These are phyloP conservation scores for Alca torda DNA, from an alignment of 2,797 vertebrate species.

Conservation along the genomic window DNA sequence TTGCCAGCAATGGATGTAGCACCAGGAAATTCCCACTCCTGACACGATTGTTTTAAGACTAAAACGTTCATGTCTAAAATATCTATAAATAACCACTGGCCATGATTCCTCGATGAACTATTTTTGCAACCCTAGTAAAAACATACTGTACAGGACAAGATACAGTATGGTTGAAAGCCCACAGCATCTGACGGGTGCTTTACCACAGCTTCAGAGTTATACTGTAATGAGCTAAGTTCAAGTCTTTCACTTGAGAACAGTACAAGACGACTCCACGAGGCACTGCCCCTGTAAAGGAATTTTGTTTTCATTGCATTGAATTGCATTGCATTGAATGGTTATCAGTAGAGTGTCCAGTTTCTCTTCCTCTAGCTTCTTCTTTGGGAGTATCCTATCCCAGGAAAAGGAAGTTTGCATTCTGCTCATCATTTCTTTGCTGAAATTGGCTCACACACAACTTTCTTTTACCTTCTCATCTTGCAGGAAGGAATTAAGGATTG, in stretches of 20 bases:
- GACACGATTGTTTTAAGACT: slow-evolving; percentile 11
- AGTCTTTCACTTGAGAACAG: slow-evolving; percentile 82
- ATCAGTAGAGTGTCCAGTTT: slow-evolving; percentile 85
- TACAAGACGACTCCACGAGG: slow-evolving; percentile 82
- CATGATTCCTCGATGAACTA: slow-evolving; percentile 61
- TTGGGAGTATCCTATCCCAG: slow-evolving; percentile 63
- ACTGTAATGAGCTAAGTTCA: slow-evolving; percentile 82
- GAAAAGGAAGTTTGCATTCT: slow-evolving; percentile 50
- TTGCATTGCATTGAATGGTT: slow-evolving; percentile 92
- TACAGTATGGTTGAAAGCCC: slow-evolving; percentile 68
- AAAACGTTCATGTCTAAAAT: slow-evolving; percentile 42
- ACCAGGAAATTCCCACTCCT: slow-evolving; percentile 50
- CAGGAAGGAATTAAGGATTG: slow-evolving; percentile 85
- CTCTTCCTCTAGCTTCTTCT: slow-evolving; percentile 61
- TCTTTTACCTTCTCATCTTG: slow-evolving; percentile 86
- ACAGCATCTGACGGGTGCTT: slow-evolving; percentile 69
- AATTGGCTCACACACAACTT: slow-evolving; percentile 87
- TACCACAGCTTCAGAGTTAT: slow-evolving; percentile 76
- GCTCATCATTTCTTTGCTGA: slow-evolving; percentile 26
- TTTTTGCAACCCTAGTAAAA: slow-evolving; percentile 69
- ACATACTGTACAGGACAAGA: slow-evolving; percentile 60
- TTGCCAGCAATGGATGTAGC: slow-evolving; percentile 75
- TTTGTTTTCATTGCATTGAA: slow-evolving; percentile 87
- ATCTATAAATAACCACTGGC: slow-evolving; percentile 77
- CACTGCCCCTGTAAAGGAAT: slow-evolving; percentile 81